Evolutionary conservation across 2,113 vertebrate species (phyloP), one percentile per base, ranked within the genome.

Genomic region (Psittacara wagleri): DNA sequence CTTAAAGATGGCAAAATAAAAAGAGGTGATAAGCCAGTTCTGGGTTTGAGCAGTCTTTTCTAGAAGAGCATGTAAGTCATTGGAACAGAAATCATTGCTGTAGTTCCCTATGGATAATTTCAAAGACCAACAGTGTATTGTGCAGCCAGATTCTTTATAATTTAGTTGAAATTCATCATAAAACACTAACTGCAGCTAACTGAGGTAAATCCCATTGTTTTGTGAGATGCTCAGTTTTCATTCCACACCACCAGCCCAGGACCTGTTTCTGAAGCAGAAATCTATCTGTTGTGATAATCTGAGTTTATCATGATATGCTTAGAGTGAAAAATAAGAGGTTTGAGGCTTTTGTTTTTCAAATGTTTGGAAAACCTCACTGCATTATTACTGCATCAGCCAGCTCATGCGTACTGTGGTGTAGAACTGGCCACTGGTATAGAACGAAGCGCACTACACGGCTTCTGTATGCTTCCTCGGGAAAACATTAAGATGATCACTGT

Each of bases 181-280:
- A 96, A 96, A 95, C 93, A 61, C 49, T 92, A 80, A 72, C 41
- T 70, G 83, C 54, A 55, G 27, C 63, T 90, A 83, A 95, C 86
- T 77, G 61, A 88, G 44, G 29, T 95, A 96, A 92, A 75, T 72
- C 74, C 66, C 70, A 85, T 33, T 15, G 13, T 73, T 90, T 82
- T 49, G 57, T 88, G 48, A 77, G 24, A 61, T 88, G 37, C 35
- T 29, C 4, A 25, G 64, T 80, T 86, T 52, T 88, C 72, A 55
- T 89, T 86, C 37, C 57, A 73, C 15, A 13, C 19, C 17, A 74
- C 27, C 46, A 87, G 77, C n/a, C 9, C 7, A 5, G 6, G 5
- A 39, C 7, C 1, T 66, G 14, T 6, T 88, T 91, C 48, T 43
- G 66, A 52, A 43, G 33, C 25, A 64, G 75, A 62, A 83, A 52